Evolutionary conservation across 2,113 vertebrate genomes (phyloP), one percentile per base, ranked within the genome.

Genomic region (mouse (Mus musculus)): DNA sequence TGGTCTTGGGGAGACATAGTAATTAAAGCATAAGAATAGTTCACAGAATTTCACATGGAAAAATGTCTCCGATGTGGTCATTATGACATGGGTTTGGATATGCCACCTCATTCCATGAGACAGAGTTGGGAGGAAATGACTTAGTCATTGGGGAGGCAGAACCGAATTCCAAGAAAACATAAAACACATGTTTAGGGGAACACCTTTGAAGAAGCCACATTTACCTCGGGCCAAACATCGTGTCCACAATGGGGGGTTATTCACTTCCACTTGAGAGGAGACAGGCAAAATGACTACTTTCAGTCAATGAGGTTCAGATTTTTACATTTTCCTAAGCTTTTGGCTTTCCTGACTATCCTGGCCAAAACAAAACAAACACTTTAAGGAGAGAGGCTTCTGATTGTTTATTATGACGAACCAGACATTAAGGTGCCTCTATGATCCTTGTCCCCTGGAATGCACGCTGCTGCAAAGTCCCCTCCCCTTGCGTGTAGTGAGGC

Each of bases 31-130:
- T 89, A 91, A 96, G 95, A 96, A 96, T 82, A 95, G 95, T 52
- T 71, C 96, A 84, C 92, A 92, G 72, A 87, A 20, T 85, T 95
- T 96, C 95, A 91, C 85, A 95, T 94, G 97, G 97, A 96, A 97
- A 88, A 96, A 96, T 95, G 95, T 97, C 95, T 97, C 97, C 73
- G 26, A 77, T 73, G 69, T 52, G 95, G 97, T 93, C 93, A 72
- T 89, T 91, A 20, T 75, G 81, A 93, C 93, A 91, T 86, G 81
- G 92, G 67, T 87, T 97, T 97, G 96, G 92, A 90, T 63, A 84
- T 2, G 88, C 94, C 96, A 96, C 82, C 78, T 97, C 93, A 86
- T 96, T 97, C 97, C 97, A 92, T 75, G 96, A 88, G 95, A 96
- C 93, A 71, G 92, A 95, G 84, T 2, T 84, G 65, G 88, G 63